phyloP scores from a whole-genome alignment of 2,113 vertebrate genomes.

The Anarrhichthys ocellatus region DNA sequence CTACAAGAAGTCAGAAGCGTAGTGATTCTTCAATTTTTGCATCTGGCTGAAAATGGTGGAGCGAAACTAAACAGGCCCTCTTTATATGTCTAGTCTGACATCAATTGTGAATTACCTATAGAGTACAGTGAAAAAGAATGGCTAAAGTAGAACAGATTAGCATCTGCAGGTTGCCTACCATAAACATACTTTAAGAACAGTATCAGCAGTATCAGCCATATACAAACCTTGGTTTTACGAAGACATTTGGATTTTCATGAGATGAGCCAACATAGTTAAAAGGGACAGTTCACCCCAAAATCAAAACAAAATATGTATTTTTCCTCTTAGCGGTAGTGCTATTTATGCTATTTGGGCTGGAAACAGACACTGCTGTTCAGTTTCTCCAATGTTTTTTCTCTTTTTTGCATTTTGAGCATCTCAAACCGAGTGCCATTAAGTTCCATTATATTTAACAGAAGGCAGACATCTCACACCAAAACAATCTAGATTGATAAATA shows the following conservation, averaged over 20 bases:
- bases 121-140: conserved; percentile 20
- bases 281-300: neutral
- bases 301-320: neutral
- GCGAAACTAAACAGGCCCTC: conserved; percentile 44
- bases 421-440: neutral
- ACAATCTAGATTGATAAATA: no score
- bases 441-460: neutral
- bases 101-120: conserved; percentile 31
- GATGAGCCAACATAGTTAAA: neutral
- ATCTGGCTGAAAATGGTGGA: conserved; percentile 41
- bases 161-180: conserved; percentile 10
- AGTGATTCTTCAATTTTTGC: conserved; percentile 53
- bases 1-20: conserved; percentile 57
- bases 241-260: neutral
- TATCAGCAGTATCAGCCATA: neutral
- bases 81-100: conserved; percentile 45
- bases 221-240: neutral
- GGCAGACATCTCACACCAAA: neutral
- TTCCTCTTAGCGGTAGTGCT: neutral
- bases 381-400: no score
- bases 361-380: no score
- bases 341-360: no score
- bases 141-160: conserved; percentile 36
- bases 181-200: conserved; percentile 7
- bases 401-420: no score